phyloP scores from a whole-genome alignment of 1,140 invertebrate genomes.

The Glomeris maerens region DNA sequence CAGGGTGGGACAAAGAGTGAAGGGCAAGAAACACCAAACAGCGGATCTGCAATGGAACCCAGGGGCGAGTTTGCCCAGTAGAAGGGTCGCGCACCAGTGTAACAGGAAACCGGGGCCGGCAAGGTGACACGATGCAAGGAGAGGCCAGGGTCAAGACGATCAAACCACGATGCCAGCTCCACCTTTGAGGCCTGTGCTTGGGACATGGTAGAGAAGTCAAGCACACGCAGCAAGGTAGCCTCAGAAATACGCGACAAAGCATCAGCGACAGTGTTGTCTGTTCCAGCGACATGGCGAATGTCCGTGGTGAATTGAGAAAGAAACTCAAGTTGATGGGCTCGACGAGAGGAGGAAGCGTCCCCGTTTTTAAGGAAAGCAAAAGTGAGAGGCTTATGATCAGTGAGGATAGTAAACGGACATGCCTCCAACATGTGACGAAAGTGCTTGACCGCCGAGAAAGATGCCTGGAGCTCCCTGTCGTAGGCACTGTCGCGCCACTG shows the following conservation, averaged over 20 bases:
- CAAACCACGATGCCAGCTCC: constrained; percentile 6
- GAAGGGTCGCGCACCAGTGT: constrained; percentile 19
- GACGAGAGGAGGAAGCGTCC: constrained; percentile 15
- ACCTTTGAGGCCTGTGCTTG: background rate
- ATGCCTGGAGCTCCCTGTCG: constrained; percentile 20
- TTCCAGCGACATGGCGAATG: constrained; percentile 27
- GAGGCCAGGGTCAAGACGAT: constrained; percentile 11
- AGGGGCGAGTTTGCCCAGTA: constrained; percentile 2
- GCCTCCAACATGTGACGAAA: constrained; percentile 24
- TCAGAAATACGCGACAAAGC: constrained; percentile 12
- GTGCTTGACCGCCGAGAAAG: constrained; percentile 20
- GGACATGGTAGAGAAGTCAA: background rate
- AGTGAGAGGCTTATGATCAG: constrained; percentile 24
- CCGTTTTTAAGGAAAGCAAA: constrained; percentile 16
- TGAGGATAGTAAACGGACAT: constrained; percentile 19
- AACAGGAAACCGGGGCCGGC: background rate
- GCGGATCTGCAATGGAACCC: background rate
- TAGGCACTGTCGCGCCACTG: constrained; percentile 17
- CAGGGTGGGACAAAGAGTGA: constrained; percentile 23
- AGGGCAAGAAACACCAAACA: constrained; percentile 19
- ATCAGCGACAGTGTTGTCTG: constrained; percentile 22
- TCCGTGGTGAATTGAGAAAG: constrained; percentile 29
- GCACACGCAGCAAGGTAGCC: background rate
- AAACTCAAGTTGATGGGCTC: constrained; percentile 25
- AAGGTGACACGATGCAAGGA: constrained; percentile 7